Evolutionary conservation across 2,888 invertebrate genomes (phyloP), one percentile per base, ranked within the genome.

Genomic region (Leptinotarsa peninsularis): DNA sequence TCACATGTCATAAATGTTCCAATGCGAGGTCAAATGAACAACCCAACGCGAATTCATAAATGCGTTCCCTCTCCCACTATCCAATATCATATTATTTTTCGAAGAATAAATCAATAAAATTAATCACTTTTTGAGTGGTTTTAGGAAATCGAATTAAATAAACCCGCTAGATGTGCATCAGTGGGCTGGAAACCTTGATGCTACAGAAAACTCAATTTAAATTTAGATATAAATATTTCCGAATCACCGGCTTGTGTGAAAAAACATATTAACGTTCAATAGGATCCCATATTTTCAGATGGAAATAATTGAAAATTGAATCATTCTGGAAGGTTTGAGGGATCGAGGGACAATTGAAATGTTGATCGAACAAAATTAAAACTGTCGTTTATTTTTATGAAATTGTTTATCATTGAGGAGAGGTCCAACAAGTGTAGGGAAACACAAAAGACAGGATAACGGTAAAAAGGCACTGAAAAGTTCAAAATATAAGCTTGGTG

Each of bases 201-300:
- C 67, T 68, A 72, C 68, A 60, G 49, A 71, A 70, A 72, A 75
- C 71, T 71, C 71, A 75, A 75, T 75, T 75, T 75, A 71, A 75
- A 75, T 75, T 75, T 54, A 71, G 60, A 72, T 75, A 75, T 71
- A 75, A 72, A 75, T 75, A 52, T 72, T 75, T 75, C 75, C 71
- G 66, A 72, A 72, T 71, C 75, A 71, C 21, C 75, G 75, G 71
- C 23, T 75, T 71, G 75, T 54, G 60, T 71, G 63, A 71, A 75
- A 27, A 72, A 71, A 67, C 68, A 72, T 68, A 75, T 75, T 71
- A 75, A 66, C 67, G 74, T 54, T 71, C 74, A 71, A 74, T 71
- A 56, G 60, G 60, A 60, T 71, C 50, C 71, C 52, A 63, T 75
- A 72, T 68, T 72, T 75, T 56, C 56, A 54, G 71, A 75, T 63